These are phyloP conservation scores for Hestina assimilis DNA, from an alignment of 1,140 invertebrate species.

Conservation along the genomic window DNA sequence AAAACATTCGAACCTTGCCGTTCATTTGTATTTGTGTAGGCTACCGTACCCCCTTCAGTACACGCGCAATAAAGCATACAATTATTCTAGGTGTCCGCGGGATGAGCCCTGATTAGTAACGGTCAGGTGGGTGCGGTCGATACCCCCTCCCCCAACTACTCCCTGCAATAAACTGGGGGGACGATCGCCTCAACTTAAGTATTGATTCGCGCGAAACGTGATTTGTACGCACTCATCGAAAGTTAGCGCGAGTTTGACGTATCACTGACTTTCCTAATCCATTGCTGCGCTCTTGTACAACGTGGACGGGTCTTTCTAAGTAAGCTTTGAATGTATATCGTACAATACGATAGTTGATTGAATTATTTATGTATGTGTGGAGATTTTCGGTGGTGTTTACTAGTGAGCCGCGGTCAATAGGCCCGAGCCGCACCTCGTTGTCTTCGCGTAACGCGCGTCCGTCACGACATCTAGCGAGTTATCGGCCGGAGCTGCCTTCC, in stretches of 20 bases:
- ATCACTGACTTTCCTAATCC: constrained; percentile 1
- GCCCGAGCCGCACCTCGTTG: constrained; percentile 62
- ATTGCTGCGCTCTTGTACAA: constrained; percentile 8
- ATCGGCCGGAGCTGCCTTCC: constrained; percentile 32
- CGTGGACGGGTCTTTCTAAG: neutral
- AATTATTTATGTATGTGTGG: constrained; percentile 9
- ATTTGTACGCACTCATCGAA: constrained; percentile 75
- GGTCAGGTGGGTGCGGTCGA: constrained; percentile 73
- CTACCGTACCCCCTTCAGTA: constrained; percentile 24
- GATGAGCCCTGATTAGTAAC: constrained; percentile 75
- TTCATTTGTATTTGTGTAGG: constrained; percentile 37
- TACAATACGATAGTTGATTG: neutral
- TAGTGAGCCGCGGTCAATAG: constrained; percentile 68
- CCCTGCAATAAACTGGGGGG: constrained; percentile 70
- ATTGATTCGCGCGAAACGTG: constrained; percentile 78
- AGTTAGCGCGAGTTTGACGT: constrained; percentile 11
- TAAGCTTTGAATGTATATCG: neutral
- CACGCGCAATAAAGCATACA: constrained; percentile 32
- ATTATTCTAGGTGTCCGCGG: constrained; percentile 70
- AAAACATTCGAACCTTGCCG: constrained; percentile 8
- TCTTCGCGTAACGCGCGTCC: constrained; percentile 60
- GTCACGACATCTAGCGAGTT: constrained; percentile 68
- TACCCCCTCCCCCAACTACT: constrained; percentile 49
- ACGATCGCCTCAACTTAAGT: constrained; percentile 75
- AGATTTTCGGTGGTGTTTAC: constrained; percentile 53